A percentile compares a stretch with the other conserved stretches of the same genome.
phyloP scores from a whole-genome alignment of 2,888 invertebrate species.

The Aspidiotus rigidus region DNA sequence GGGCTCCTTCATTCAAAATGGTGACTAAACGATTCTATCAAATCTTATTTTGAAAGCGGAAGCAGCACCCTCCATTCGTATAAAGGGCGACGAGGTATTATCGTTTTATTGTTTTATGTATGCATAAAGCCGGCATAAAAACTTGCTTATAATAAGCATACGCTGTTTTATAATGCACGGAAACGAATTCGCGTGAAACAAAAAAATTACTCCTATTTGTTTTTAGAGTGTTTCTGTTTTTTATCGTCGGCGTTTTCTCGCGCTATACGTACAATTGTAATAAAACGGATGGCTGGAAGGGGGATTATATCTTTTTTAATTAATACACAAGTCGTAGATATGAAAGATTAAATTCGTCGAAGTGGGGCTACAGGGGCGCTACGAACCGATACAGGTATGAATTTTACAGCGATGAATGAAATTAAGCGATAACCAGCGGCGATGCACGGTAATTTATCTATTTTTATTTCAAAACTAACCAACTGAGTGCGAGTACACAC shows the following conservation, averaged over 20 bases:
- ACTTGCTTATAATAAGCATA: not conserved
- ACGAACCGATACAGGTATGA: constrained; percentile 1
- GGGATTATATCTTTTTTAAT: not conserved
- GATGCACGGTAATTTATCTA: constrained; percentile 1
- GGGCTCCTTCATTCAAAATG: too few relatives aligned
- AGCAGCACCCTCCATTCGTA: not conserved
- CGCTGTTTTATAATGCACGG: not conserved
- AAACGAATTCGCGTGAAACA: constrained; percentile 8
- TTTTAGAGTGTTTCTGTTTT: not conserved
- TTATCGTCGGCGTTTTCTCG: constrained; percentile 4
- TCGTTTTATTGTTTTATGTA: constrained; percentile 11
- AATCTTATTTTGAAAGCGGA: too few relatives aligned
- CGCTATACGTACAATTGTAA: constrained; percentile 6
- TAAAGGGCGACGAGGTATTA: not conserved
- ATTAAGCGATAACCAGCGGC: constrained; percentile 5
- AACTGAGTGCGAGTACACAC: too few relatives aligned
- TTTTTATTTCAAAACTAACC: not conserved
- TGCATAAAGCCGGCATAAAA: not conserved
- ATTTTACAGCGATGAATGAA: constrained; percentile 1
- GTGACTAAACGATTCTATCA: too few relatives aligned
- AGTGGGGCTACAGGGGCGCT: not conserved
- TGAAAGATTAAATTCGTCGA: constrained; percentile 3
- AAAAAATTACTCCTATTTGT: not conserved
- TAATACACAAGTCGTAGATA: constrained; percentile 4
- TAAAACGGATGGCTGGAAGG: constrained; percentile 6